These are phyloP conservation scores for Procapra przewalskii DNA, from an alignment of 2,113 vertebrate genomes.

Conservation along the genomic window DNA sequence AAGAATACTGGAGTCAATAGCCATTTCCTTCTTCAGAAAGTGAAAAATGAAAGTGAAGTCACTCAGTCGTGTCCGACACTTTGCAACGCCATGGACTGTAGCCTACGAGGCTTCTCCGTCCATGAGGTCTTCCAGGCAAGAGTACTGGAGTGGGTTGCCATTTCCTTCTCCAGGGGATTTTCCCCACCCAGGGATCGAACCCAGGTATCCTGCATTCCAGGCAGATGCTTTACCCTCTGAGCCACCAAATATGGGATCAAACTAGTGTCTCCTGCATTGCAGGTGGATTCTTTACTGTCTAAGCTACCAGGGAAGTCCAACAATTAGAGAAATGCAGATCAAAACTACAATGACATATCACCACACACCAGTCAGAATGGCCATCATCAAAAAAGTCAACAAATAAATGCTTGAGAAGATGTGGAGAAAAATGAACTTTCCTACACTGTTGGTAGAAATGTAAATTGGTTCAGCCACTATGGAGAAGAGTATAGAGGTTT, in stretches of 20 bases:
- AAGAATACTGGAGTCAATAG: not conserved
- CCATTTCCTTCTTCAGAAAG: not conserved
- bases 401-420: not conserved
- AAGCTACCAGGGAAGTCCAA: not conserved
- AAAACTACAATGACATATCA: not conserved
- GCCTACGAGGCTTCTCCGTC: not conserved
- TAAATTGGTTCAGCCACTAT: not conserved
- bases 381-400: not conserved
- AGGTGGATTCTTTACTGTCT: not conserved
- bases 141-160: not conserved
- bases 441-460: not conserved
- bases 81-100: not conserved
- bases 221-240: not conserved
- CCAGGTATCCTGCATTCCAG: not conserved
- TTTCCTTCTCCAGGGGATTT: not conserved
- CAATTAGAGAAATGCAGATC: not conserved
- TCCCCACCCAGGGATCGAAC: not conserved
- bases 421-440: not conserved
- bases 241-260: not conserved
- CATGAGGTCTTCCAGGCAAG: not conserved
- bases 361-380: not conserved
- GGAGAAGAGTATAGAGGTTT: not conserved
- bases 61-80: fast-evolving
- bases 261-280: not conserved
- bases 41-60: not conserved